A percentile compares a stretch with the other conserved stretches of the same genome.
Evolutionary conservation across 2,797 vertebrate genomes (phyloP).

Genomic region (Denticeps clupeoides): DNA sequence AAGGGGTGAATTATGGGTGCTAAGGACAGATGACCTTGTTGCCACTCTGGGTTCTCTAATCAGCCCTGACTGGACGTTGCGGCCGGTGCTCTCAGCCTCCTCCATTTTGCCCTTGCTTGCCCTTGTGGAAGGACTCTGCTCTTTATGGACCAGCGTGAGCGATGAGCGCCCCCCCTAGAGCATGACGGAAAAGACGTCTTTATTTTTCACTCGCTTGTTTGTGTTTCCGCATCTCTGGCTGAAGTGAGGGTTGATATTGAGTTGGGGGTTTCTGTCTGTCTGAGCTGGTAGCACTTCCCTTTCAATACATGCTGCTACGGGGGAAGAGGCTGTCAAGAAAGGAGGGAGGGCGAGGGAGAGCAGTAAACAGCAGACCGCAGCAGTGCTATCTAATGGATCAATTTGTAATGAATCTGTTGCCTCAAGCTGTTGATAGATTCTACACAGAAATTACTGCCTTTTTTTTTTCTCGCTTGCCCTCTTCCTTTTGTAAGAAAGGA

Average conservation of each 20-base stretch:
- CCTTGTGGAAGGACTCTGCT: slow-evolving; percentile 42
- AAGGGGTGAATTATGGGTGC: slow-evolving; percentile 37
- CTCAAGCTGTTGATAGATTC: slow-evolving; percentile 64
- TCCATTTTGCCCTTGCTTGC: slow-evolving; percentile 48
- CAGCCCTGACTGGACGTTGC: slow-evolving; percentile 29
- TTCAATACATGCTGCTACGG: slow-evolving; percentile 50
- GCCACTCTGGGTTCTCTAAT: slow-evolving; percentile 38
- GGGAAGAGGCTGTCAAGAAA: slow-evolving; percentile 41
- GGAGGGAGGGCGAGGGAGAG: slow-evolving; percentile 11
- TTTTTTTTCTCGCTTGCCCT: slow-evolving; percentile 26
- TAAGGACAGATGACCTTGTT: slow-evolving; percentile 40
- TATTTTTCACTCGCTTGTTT: neutral
- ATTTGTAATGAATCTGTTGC: slow-evolving; percentile 78
- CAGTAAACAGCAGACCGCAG: slow-evolving; percentile 56
- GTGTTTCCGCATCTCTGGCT: slow-evolving; percentile 32
- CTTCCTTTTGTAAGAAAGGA: slow-evolving; percentile 50
- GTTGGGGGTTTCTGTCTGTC: slow-evolving; percentile 4
- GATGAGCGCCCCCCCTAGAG: neutral
- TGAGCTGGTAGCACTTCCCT: slow-evolving; percentile 48
- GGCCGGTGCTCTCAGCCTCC: slow-evolving; percentile 11
- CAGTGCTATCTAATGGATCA: slow-evolving; percentile 71
- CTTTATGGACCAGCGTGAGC: slow-evolving; percentile 20
- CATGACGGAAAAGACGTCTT: no score
- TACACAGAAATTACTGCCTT: slow-evolving; percentile 62
- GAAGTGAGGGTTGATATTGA: no score